Evolutionary conservation across 2,888 invertebrate species (phyloP).

Genomic region (Drosophila neutralis): DNA sequence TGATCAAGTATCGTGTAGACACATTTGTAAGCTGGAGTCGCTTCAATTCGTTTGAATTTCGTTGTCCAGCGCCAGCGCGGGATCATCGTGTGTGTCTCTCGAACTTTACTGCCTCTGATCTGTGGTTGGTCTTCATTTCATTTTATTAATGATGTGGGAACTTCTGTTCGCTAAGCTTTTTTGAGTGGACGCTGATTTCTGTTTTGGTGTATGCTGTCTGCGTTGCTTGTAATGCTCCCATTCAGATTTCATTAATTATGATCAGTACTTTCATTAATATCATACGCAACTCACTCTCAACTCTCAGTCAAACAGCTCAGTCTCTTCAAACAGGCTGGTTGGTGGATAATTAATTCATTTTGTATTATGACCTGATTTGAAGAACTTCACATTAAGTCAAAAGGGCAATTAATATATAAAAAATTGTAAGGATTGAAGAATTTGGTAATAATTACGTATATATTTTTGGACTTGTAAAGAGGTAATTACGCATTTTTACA

Average conservation of each 20-base stretch:
- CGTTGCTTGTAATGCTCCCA: slow-evolving; percentile 52
- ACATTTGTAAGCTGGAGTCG: slow-evolving; percentile 74
- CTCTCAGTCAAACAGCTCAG: neutral
- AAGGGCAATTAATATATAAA: slow-evolving; percentile 13
- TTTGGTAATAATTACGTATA: neutral
- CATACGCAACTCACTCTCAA: slow-evolving; percentile 27
- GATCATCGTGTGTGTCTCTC: slow-evolving; percentile 71
- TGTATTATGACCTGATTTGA: slow-evolving; percentile 46
- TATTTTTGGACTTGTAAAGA: neutral
- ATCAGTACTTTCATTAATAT: slow-evolving; percentile 74
- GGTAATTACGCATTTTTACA: neutral
- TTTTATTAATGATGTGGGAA: slow-evolving; percentile 80
- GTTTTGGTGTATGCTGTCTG: slow-evolving; percentile 27
- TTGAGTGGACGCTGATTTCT: slow-evolving; percentile 38
- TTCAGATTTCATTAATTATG: slow-evolving; percentile 76
- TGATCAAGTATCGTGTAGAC: slow-evolving; percentile 68
- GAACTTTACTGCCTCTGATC: slow-evolving; percentile 23
- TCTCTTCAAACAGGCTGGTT: slow-evolving; percentile 19
- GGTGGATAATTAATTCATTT: slow-evolving; percentile 17
- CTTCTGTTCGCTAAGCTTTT: slow-evolving; percentile 65
- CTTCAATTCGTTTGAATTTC: slow-evolving; percentile 75
- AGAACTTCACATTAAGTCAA: slow-evolving; percentile 26
- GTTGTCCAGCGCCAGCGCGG: slow-evolving; percentile 48
- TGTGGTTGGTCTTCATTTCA: slow-evolving; percentile 21
- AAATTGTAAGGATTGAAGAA: slow-evolving; percentile 3